Percentiles rank a stretch among this genome's conserved stretches.
Conservation (phyloP, 2,113 vertebrate genomes). For the Ammodramus savannarum region DNA sequence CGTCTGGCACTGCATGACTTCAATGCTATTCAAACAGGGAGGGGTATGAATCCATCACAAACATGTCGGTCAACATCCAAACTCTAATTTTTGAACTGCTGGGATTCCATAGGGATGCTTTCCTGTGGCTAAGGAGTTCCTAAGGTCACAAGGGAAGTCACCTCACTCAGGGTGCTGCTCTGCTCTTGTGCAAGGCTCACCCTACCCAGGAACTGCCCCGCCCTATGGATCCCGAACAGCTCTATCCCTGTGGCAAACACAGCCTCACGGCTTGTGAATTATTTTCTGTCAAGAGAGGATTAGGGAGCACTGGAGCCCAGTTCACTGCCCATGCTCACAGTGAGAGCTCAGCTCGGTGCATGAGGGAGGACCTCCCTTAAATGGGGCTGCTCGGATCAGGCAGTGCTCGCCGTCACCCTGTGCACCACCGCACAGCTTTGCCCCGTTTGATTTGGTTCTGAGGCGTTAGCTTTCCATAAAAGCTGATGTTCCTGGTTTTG, state of each 20-base stretch:
- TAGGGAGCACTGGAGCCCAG: neutral
- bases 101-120: neutral
- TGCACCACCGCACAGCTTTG: neutral
- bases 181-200: neutral
- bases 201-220: neutral
- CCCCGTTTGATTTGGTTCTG: neutral
- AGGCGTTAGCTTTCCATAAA: neutral
- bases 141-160: neutral
- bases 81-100: neutral
- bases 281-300: neutral
- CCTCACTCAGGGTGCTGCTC: neutral
- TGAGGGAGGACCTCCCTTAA: neutral
- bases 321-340: neutral
- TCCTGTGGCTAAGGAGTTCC: neutral
- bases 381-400: neutral
- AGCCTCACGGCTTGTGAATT: neutral
- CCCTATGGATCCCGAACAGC: neutral
- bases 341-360: neutral
- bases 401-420: neutral
- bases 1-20: neutral
- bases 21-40: neutral
- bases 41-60: neutral
- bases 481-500: neutral
- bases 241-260: neutral
- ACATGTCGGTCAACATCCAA: neutral